These are phyloP conservation scores for Ophioderma brevispina DNA, from an alignment of 35 echinoderm and acorn worm species.

Conservation along the genomic window DNA sequence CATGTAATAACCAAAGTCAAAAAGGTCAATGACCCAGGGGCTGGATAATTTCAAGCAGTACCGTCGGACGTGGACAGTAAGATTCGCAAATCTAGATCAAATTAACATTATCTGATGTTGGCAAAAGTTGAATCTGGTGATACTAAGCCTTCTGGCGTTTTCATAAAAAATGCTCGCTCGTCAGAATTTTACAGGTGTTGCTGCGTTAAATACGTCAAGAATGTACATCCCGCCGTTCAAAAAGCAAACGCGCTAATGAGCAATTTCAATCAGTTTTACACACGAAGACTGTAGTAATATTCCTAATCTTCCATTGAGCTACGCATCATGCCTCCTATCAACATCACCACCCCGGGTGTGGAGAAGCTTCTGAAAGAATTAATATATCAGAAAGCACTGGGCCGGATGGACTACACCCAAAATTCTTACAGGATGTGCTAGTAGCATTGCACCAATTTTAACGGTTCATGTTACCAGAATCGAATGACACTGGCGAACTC, in stretches of 20 bases:
- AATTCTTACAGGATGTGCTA: slow-evolving; percentile 39
- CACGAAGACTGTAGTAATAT: slow-evolving; percentile 20
- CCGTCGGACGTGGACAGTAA: background rate
- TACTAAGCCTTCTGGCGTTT: slow-evolving; percentile 28
- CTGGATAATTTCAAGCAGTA: background rate
- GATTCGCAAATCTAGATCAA: background rate
- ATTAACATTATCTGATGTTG: background rate
- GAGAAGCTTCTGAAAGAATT: slow-evolving; percentile 35
- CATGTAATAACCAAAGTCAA: slow-evolving; percentile 7
- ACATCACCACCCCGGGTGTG: background rate
- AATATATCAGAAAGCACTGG: slow-evolving; percentile 21
- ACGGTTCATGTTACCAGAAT: background rate
- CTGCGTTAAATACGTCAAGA: background rate
- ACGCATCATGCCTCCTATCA: background rate
- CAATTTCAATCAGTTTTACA: slow-evolving; percentile 37
- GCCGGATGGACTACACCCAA: slow-evolving; percentile 10
- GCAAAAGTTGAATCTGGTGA: background rate
- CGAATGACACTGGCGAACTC: background rate
- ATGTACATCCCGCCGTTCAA: background rate
- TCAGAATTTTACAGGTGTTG: slow-evolving; percentile 9
- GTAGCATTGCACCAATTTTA: slow-evolving; percentile 13
- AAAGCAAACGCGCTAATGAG: slow-evolving; percentile 19
- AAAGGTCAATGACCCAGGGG: background rate
- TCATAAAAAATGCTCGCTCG: background rate
- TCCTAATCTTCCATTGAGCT: background rate